Evolutionary conservation across 2,113 vertebrate genomes (phyloP).

Genomic region (Formicarius rufipectus): DNA sequence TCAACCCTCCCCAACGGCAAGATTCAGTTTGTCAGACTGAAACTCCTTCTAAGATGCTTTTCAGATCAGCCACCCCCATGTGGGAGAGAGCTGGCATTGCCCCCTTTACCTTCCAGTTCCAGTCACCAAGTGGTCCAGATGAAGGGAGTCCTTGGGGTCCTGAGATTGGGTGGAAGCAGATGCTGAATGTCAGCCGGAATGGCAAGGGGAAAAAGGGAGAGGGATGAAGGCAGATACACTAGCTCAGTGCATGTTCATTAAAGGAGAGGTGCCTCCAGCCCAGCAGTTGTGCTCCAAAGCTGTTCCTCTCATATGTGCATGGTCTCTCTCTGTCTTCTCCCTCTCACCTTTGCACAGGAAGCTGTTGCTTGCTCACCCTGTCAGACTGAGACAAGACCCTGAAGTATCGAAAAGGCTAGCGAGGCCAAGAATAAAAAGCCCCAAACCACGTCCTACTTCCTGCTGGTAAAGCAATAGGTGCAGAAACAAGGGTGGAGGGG

Average conservation of each 20-base stretch:
- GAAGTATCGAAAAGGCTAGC: constrained; percentile 49
- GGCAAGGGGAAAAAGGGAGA: background rate
- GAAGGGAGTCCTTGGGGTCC: background rate
- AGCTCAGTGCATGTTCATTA: background rate
- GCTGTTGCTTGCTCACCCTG: constrained; percentile 27
- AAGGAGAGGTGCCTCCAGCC: background rate
- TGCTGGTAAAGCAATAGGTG: constrained; percentile 52
- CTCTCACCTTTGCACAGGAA: constrained; percentile 68
- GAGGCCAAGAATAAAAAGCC: constrained; percentile 62
- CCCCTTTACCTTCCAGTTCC: constrained; percentile 43
- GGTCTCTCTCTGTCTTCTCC: background rate
- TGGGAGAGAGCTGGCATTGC: background rate
- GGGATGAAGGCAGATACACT: background rate
- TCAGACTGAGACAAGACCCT: constrained; percentile 59
- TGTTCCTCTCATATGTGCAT: background rate
- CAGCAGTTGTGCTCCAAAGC: background rate
- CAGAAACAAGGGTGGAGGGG: constrained; percentile 32
- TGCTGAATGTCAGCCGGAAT: background rate
- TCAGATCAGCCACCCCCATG: background rate
- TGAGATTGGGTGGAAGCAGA: background rate
- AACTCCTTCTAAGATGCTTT: constrained; percentile 42
- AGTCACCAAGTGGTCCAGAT: accelerated
- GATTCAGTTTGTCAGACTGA: constrained; percentile 38
- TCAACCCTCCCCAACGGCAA: background rate
- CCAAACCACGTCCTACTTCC: constrained; percentile 68